Percentiles rank a stretch among this genome's conserved stretches.
Evolutionary conservation across 2,113 vertebrate genomes (phyloP).

Genomic region (Gobius niger): DNA sequence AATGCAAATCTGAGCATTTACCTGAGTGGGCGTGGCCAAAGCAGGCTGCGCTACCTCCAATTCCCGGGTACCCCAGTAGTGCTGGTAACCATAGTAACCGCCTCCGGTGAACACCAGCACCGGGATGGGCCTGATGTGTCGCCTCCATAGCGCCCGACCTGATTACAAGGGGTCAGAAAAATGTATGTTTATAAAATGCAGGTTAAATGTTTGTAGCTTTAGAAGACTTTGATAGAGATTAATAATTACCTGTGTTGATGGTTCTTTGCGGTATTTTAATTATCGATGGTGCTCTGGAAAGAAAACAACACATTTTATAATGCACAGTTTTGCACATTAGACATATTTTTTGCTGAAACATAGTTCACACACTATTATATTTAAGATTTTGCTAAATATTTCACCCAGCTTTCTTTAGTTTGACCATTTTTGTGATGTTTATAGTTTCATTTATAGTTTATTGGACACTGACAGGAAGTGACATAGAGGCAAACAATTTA

Average conservation of each 20-base stretch:
- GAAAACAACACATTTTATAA: neutral
- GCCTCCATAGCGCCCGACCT: constrained; percentile 35
- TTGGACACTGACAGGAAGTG: too few species aligned
- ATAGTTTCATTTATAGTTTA: too few species aligned
- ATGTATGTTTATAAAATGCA: neutral
- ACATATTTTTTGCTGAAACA: too few species aligned
- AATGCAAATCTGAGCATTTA: neutral
- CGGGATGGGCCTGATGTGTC: constrained; percentile 42
- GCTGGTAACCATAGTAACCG: constrained; percentile 63
- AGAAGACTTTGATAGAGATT: neutral
- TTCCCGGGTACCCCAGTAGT: constrained; percentile 40
- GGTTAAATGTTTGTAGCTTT: neutral
- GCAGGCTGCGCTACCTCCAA: constrained; percentile 2
- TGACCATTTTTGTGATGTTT: too few species aligned
- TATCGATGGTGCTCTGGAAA: neutral
- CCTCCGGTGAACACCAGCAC: constrained; percentile 55
- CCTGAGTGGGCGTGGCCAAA: constrained; percentile 59
- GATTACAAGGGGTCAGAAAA: neutral
- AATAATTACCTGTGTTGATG: constrained; percentile 10
- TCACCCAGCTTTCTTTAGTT: too few species aligned
- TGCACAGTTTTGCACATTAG: too few species aligned
- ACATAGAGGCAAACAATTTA: too few species aligned
- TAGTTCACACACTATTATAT: too few species aligned
- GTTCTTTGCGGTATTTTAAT: neutral
- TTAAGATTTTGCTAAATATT: too few species aligned